Conservation (phyloP, 1,140 invertebrate genomes). For the Neotoxoptera formosana region DNA sequence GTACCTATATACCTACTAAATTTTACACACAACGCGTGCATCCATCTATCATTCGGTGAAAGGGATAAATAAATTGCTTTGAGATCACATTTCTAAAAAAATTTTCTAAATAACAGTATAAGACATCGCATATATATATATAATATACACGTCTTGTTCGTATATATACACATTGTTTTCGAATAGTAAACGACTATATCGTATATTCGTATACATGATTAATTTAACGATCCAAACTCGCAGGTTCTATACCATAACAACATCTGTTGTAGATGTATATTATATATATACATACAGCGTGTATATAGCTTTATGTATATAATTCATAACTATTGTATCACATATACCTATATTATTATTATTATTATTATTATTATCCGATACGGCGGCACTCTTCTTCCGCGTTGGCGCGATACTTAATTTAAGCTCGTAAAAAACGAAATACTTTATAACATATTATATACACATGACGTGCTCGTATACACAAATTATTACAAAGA, state of each 20-base stretch:
- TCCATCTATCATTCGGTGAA: constrained; percentile 19
- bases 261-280: neutral
- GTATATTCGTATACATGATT: neutral
- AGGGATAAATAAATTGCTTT: constrained; percentile 1
- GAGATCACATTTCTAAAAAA: constrained; percentile 7
- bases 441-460: neutral
- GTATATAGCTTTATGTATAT: neutral
- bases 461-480: neutral
- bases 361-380: neutral
- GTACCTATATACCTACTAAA: neutral
- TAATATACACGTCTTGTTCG: neutral
- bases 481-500: neutral
- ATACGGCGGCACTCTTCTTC: neutral
- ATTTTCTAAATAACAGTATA: constrained; percentile 12
- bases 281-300: neutral
- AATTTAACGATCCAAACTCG: neutral
- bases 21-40: neutral
- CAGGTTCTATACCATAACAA: neutral
- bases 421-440: neutral
- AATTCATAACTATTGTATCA: neutral
- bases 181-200: neutral
- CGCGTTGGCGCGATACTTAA: neutral
- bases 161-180: neutral
- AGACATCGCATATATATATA: neutral
- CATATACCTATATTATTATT: neutral